Conservation (phyloP, 2,797 vertebrate species). For the Oreochromis mossambicus region DNA sequence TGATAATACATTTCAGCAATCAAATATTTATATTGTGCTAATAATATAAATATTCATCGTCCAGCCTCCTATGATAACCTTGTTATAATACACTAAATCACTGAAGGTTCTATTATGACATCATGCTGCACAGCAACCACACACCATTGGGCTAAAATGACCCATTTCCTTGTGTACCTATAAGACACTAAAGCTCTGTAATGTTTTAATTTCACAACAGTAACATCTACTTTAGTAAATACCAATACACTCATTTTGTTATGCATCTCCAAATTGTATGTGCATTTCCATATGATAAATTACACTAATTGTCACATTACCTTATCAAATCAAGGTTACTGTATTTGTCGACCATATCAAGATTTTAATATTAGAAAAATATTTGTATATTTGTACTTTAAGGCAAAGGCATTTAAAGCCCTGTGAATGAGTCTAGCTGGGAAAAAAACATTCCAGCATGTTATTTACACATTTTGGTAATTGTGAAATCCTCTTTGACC, state of each 20-base stretch:
- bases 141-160: not conserved
- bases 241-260: not conserved
- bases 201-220: not conserved
- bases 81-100: not conserved
- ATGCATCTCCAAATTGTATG: not conserved
- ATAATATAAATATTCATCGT: not conserved
- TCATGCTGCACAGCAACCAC: not conserved
- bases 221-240: not conserved
- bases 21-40: not conserved
- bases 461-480: not conserved
- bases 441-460: not conserved
- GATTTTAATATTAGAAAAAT: not conserved
- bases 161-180: not conserved
- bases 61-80: not conserved
- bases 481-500: not conserved
- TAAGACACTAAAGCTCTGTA: not conserved
- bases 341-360: not conserved
- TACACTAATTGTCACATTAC: rapidly evolving
- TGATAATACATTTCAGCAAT: not conserved
- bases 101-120: not conserved
- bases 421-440: not conserved
- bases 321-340: not conserved
- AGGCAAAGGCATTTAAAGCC: not conserved
- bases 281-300: not conserved
- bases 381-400: not conserved